Evolutionary conservation across 2,113 vertebrate genomes (phyloP), one percentile per base, ranked within the genome.

Genomic region (Myrmophylax atrothorax): DNA sequence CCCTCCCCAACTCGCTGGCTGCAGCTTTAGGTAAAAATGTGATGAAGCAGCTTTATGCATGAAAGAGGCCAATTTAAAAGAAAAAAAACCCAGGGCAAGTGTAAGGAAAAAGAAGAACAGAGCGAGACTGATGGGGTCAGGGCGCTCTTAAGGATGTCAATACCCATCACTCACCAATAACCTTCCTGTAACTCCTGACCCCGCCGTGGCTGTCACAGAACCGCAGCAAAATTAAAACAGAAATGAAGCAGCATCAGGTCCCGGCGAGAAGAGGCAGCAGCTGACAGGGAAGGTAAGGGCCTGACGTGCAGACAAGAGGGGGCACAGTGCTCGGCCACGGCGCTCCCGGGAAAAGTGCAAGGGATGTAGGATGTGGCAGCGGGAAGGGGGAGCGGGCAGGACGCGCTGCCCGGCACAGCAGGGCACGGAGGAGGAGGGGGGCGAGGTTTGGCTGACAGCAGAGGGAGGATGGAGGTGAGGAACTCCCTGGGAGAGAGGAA

Each of bases 101-200:
- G 83, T 96, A 96, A 95, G 60, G 80, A 92, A 95, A 52, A 83
- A 95, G 77, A 90, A 90, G 90, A 94, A 95, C 94, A 87, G 78
- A 44, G 68, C 38, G 64, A 96, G 97, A 97, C 85, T 89, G 97
- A 97, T 35, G 63, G 92, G 96, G 96, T 94, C 80, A 85, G 95
- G 84, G 84, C 93, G 49, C 88, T 76, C 84, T 40, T 93, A 62
- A 86, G 90, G 87, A 82, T 93, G 95, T 94, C 96, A 78, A 95
- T 97, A 97, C 81, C 96, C 94, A 90, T 96, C 96, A 96, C 94
- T 97, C 93, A 95, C 59, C 80, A 85, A 52, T 87, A 96, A 96
- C 95, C 95, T 86, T 84, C 70, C 95, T 69, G 70, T 92, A 96
- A 95, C 96, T 94, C 96, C 76, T 82, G 76, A 96, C 91, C 96